phyloP scores from a whole-genome alignment of 2,797 vertebrate genomes.

The Manis javanica region DNA sequence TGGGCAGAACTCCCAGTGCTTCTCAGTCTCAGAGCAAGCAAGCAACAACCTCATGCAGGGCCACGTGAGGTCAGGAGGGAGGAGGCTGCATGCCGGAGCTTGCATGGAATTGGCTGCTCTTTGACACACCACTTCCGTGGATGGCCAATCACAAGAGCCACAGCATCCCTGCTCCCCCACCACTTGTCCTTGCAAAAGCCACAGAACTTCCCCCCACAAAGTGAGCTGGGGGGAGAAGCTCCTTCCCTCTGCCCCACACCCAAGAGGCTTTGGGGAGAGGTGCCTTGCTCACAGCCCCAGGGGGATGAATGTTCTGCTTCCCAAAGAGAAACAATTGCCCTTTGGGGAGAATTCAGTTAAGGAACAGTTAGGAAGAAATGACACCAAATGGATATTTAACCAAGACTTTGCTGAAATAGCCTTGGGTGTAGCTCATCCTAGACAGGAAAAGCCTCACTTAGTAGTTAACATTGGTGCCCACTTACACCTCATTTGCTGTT shows the following conservation, averaged over 20 bases:
- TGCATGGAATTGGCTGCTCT: constrained; percentile 44
- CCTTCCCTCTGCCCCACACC: constrained; percentile 20
- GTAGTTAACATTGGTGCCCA: not conserved
- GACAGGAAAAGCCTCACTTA: constrained; percentile 9
- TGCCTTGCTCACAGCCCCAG: not conserved
- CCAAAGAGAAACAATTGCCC: constrained; percentile 1
- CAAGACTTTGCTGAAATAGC: constrained; percentile 1
- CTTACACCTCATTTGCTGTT: not conserved
- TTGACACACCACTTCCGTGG: constrained; percentile 66
- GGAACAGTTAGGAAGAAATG: constrained; percentile 11
- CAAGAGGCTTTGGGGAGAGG: not conserved
- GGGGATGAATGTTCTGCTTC: not conserved
- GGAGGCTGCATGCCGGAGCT: not conserved
- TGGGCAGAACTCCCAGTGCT: constrained; percentile 78
- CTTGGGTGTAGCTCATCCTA: not conserved
- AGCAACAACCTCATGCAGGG: constrained; percentile 73
- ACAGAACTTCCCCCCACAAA: constrained; percentile 49
- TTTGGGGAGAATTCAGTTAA: not conserved
- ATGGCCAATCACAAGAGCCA: constrained; percentile 52
- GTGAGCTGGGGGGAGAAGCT: constrained; percentile 51
- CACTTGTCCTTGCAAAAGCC: constrained; percentile 58
- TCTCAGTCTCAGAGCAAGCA: constrained; percentile 57
- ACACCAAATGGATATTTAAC: constrained; percentile 7
- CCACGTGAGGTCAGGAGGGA: constrained; percentile 74
- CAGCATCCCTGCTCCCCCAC: not conserved